phyloP scores from a whole-genome alignment of 2,797 vertebrate species.

The Anguilla megastoma region DNA sequence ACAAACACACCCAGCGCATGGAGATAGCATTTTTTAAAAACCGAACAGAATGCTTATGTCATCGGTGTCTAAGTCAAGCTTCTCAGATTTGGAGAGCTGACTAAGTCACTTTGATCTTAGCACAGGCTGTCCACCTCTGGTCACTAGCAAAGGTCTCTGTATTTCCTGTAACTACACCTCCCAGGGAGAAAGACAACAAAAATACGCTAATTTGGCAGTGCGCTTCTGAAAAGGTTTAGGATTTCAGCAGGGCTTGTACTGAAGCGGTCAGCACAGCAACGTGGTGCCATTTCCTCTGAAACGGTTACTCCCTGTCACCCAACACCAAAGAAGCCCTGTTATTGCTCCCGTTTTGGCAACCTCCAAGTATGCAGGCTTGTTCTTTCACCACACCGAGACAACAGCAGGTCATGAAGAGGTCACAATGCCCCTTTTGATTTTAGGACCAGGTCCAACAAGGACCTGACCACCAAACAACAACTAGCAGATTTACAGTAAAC shows the following conservation, averaged over 20 bases:
- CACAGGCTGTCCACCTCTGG: background rate
- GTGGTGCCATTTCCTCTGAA: conserved; percentile 12
- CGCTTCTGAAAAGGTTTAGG: background rate
- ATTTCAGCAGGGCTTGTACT: background rate
- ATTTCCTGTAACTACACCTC: background rate
- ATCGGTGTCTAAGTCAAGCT: background rate
- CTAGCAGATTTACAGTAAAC: background rate
- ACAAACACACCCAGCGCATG: background rate
- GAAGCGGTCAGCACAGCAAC: background rate
- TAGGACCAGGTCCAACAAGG: background rate
- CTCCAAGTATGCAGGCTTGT: background rate
- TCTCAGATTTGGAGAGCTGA: background rate
- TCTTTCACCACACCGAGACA: background rate
- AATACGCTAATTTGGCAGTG: background rate
- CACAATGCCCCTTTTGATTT: background rate
- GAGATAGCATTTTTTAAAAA: background rate
- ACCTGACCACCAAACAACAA: background rate
- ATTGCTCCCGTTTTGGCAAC: conserved; percentile 6
- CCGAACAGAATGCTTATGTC: no score
- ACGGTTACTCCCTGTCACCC: background rate
- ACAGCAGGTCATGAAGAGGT: background rate
- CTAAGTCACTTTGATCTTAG: background rate
- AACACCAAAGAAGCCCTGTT: background rate
- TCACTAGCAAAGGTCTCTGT: background rate
- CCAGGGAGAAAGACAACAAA: background rate